Conservation (phyloP, 1,140 invertebrate genomes). For the Apocrypta bakeri region DNA sequence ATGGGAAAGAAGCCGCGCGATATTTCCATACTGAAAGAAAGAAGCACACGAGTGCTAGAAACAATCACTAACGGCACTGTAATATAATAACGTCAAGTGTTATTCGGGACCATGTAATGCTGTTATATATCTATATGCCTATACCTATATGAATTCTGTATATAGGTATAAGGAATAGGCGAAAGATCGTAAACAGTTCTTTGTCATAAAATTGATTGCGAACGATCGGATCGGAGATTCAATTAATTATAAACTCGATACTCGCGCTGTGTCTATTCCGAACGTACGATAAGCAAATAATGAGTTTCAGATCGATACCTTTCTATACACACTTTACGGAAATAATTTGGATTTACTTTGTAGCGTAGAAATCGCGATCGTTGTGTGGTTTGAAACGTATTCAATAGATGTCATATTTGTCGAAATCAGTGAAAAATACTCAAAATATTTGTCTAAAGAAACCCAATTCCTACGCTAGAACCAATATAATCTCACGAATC, state of each 20-base stretch:
- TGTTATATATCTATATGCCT: not conserved
- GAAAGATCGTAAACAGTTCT: not conserved
- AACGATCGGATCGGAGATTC: not conserved
- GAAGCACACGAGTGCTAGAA: not conserved
- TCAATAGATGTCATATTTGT: too few relatives aligned
- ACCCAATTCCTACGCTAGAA: too few relatives aligned
- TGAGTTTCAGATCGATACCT: too few relatives aligned
- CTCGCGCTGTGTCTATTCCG: not conserved
- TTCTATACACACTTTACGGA: too few relatives aligned
- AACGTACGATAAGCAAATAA: not conserved
- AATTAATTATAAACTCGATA: not conserved
- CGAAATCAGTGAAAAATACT: too few relatives aligned
- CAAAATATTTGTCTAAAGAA: too few relatives aligned
- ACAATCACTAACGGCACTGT: constrained; percentile 53
- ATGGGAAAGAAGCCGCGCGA: not conserved
- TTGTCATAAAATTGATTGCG: not conserved
- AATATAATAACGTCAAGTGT: constrained; percentile 26
- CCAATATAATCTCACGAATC: too few relatives aligned
- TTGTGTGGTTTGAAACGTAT: too few relatives aligned
- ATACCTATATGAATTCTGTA: too few relatives aligned
- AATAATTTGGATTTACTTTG: too few relatives aligned
- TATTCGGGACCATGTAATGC: not conserved
- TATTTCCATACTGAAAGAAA: not conserved
- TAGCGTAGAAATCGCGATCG: too few relatives aligned
- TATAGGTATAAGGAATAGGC: not conserved